Evolutionary conservation across 1,140 invertebrate species (phyloP).

Genomic region (Nasonia longicornis): DNA sequence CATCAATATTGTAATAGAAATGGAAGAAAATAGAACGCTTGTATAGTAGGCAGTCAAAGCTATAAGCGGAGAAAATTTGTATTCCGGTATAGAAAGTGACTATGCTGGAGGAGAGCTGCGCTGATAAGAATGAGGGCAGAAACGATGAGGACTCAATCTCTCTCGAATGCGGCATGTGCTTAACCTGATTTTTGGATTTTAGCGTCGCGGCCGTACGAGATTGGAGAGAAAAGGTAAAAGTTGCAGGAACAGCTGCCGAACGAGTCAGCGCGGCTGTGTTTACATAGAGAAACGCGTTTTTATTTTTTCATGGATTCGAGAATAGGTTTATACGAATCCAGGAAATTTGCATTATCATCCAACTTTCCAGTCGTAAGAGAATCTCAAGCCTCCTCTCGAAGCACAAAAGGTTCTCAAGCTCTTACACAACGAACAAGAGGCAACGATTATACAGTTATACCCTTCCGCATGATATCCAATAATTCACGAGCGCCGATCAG

Average conservation of each 20-base stretch:
- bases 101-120: neutral
- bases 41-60: no score
- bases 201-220: neutral
- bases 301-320: neutral
- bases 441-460: neutral
- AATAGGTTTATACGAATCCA: neutral
- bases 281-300: neutral
- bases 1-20: no score
- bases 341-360: neutral
- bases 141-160: neutral
- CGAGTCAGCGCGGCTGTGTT: neutral
- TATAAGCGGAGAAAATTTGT: neutral
- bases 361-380: neutral
- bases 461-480: neutral
- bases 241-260: neutral
- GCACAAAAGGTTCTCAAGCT: neutral
- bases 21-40: no score
- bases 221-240: neutral
- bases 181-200: conserved; percentile 14
- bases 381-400: neutral
- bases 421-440: neutral
- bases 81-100: neutral
- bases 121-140: conserved; percentile 5
- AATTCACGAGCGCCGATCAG: neutral
- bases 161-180: neutral